Evolutionary conservation across 1,140 invertebrate species (phyloP).

Genomic region (Caenorhabditis inopinata): DNA sequence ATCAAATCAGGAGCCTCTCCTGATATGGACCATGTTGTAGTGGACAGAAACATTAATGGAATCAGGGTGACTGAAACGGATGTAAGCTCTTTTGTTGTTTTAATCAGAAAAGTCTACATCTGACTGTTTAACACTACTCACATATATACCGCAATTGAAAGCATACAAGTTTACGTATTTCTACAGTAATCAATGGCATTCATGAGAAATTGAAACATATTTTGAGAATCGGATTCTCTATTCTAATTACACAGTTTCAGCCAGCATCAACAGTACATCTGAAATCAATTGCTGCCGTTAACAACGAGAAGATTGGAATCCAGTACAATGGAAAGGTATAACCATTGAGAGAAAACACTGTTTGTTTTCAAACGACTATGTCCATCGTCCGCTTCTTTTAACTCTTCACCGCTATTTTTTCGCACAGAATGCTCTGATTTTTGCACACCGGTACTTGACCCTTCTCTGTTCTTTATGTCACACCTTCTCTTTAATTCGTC

Average conservation of each 20-base stretch:
- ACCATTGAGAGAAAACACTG: no score
- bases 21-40: slow-evolving; percentile 18
- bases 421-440: background rate
- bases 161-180: no score
- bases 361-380: background rate
- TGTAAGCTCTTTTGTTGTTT: background rate
- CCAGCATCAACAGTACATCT: background rate
- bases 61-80: slow-evolving; percentile 26
- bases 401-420: background rate
- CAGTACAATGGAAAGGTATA: slow-evolving; percentile 23
- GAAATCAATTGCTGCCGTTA: background rate
- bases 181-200: no score
- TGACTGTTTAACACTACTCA: no score
- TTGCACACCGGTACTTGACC: background rate
- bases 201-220: no score
- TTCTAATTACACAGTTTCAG: no score
- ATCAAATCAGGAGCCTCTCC: background rate
- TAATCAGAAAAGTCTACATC: no score
- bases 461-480: background rate
- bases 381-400: background rate
- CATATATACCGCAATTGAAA: no score
- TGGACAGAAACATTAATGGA: slow-evolving; percentile 12
- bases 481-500: background rate
- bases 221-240: no score
- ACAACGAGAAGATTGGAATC: slow-evolving; percentile 27